Conservation (phyloP, 2,888 invertebrate species). For the Hypomecis atomaria region DNA sequence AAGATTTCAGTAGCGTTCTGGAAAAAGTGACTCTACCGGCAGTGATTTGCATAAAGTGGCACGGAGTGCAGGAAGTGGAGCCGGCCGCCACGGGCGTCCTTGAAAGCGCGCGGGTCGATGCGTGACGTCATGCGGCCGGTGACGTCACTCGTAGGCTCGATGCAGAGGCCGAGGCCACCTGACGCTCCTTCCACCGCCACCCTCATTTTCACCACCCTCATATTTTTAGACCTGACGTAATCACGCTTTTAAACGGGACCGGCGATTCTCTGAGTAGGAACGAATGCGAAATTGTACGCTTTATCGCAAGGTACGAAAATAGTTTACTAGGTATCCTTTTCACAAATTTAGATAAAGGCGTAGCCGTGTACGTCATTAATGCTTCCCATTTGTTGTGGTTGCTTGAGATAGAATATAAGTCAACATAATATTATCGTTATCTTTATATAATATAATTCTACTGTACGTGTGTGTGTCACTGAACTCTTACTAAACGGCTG, state of each 20-base stretch:
- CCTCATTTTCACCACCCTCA: slow-evolving; percentile 63
- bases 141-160: slow-evolving; percentile 77
- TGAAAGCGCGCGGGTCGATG: slow-evolving; percentile 78
- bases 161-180: slow-evolving; percentile 66
- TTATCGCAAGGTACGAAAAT: slow-evolving; percentile 16
- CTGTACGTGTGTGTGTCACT: no score
- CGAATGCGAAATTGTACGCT: slow-evolving; percentile 31
- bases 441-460: no score
- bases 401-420: no score
- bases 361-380: no score
- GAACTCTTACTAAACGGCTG: no score
- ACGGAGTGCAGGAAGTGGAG: slow-evolving; percentile 63
- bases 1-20: neutral
- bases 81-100: slow-evolving; percentile 75
- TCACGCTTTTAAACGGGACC: slow-evolving; percentile 56
- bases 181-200: slow-evolving; percentile 55
- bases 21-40: slow-evolving; percentile 20
- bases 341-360: neutral
- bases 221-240: slow-evolving; percentile 82
- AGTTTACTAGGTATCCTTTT: neutral
- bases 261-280: slow-evolving; percentile 18
- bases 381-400: no score
- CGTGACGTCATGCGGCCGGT: slow-evolving; percentile 71
- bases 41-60: slow-evolving; percentile 48
- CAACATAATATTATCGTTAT: no score